A percentile compares a stretch with the other conserved stretches of the same genome.
phyloP scores from a whole-genome alignment of 1,140 invertebrate species.

The Drosophila willistoni region DNA sequence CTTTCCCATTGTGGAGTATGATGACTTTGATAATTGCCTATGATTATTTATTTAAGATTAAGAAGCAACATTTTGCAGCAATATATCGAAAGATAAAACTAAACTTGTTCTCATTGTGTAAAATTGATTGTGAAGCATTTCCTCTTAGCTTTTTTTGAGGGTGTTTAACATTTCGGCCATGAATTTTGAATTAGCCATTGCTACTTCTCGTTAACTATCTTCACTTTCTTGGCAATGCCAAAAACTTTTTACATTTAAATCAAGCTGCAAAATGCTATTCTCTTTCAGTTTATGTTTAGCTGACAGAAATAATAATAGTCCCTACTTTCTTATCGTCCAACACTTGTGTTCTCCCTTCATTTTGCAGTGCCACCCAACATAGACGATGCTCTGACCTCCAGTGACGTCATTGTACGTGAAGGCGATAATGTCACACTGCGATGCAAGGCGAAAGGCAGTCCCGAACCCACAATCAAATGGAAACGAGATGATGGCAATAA shows the following conservation, averaged over 20 bases:
- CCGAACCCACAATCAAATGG: slow-evolving; percentile 94
- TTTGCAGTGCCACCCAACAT: slow-evolving; percentile 94
- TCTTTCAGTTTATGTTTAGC: slow-evolving; percentile 38
- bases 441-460: slow-evolving; percentile 95
- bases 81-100: too few relatives aligned
- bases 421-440: slow-evolving; percentile 93
- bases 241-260: slow-evolving; percentile 65
- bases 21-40: background rate
- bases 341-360: slow-evolving; percentile 37
- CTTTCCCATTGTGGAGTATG: slow-evolving; percentile 18
- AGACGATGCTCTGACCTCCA: slow-evolving; percentile 93
- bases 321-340: background rate
- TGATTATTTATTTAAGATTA: too few relatives aligned
- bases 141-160: background rate
- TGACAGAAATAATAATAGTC: slow-evolving; percentile 49
- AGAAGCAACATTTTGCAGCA: too few relatives aligned
- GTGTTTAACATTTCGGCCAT: background rate
- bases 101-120: too few relatives aligned
- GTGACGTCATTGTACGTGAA: slow-evolving; percentile 95
- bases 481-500: slow-evolving; percentile 93
- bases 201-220: slow-evolving; percentile 7
- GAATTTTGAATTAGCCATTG: background rate
- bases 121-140: background rate
- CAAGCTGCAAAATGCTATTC: slow-evolving; percentile 16
- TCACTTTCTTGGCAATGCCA: slow-evolving; percentile 50